Evolutionary conservation across 1,140 invertebrate genomes (phyloP).

Genomic region (Lordiphosa collinella): DNA sequence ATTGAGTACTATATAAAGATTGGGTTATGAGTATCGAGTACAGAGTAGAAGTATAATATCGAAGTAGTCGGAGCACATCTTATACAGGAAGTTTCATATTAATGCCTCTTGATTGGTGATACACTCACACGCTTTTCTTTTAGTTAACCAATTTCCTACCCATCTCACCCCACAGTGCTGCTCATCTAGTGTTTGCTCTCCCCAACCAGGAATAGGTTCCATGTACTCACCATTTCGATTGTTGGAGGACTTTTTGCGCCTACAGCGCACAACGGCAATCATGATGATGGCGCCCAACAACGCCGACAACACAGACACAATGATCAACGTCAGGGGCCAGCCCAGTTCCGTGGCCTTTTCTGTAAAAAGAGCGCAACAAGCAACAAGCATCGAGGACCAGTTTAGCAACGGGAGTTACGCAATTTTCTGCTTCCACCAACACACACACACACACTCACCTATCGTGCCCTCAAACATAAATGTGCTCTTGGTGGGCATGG

Average conservation of each 20-base stretch:
- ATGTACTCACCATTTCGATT: slow-evolving; percentile 76
- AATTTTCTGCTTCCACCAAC: slow-evolving; percentile 5
- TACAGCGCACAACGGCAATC: slow-evolving; percentile 81
- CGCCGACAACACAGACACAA: slow-evolving; percentile 81
- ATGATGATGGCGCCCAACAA: slow-evolving; percentile 81
- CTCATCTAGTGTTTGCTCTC: slow-evolving; percentile 4
- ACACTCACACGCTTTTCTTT: too few relatives aligned
- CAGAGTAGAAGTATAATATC: too few relatives aligned
- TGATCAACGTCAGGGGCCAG: slow-evolving; percentile 81
- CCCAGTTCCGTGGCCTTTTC: slow-evolving; percentile 80
- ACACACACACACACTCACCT: slow-evolving; percentile 51
- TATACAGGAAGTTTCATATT: too few relatives aligned
- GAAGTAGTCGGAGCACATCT: too few relatives aligned
- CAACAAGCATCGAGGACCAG: neutral
- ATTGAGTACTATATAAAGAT: too few relatives aligned
- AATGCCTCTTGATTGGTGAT: too few relatives aligned
- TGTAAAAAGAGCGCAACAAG: slow-evolving; percentile 19
- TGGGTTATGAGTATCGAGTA: too few relatives aligned
- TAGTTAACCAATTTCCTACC: too few relatives aligned
- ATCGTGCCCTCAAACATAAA: slow-evolving; percentile 79
- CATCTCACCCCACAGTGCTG: slow-evolving; percentile 20
- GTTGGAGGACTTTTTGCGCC: slow-evolving; percentile 76
- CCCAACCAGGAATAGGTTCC: slow-evolving; percentile 1
- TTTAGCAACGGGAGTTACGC: neutral
- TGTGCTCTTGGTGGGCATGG: slow-evolving; percentile 80